Evolutionary conservation across 1,140 invertebrate genomes (phyloP).

Genomic region (Periplaneta americana): DNA sequence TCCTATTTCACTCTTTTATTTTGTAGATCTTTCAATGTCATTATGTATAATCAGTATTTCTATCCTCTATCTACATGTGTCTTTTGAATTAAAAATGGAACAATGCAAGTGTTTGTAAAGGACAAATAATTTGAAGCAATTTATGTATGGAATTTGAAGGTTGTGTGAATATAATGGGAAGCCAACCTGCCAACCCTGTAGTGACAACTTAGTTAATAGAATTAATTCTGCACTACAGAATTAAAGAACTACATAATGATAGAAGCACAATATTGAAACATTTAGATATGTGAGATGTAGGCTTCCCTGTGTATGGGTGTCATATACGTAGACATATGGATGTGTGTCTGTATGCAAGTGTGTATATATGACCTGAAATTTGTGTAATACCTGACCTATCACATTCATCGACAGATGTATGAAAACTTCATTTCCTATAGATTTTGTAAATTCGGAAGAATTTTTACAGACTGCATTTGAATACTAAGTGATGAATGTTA

Average conservation of each 20-base stretch:
- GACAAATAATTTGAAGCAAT: constrained; percentile 11
- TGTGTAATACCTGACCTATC: background rate
- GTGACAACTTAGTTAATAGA: background rate
- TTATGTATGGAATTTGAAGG: background rate
- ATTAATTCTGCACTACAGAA: background rate
- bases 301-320: background rate
- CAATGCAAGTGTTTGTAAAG: constrained; percentile 4
- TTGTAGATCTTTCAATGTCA: background rate
- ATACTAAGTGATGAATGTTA: background rate
- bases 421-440: background rate
- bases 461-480: background rate
- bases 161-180: constrained; percentile 3
- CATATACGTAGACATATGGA: background rate
- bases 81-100: background rate
- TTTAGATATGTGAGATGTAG: background rate
- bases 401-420: background rate
- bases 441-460: background rate
- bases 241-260: background rate
- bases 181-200: background rate
- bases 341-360: background rate
- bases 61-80: background rate
- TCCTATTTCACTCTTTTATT: constrained; percentile 1
- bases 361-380: background rate
- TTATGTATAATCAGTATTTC: background rate
- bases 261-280: background rate